Evolutionary conservation across 2,797 vertebrate species (phyloP).

Genomic region (Atherinosoma microstoma): DNA sequence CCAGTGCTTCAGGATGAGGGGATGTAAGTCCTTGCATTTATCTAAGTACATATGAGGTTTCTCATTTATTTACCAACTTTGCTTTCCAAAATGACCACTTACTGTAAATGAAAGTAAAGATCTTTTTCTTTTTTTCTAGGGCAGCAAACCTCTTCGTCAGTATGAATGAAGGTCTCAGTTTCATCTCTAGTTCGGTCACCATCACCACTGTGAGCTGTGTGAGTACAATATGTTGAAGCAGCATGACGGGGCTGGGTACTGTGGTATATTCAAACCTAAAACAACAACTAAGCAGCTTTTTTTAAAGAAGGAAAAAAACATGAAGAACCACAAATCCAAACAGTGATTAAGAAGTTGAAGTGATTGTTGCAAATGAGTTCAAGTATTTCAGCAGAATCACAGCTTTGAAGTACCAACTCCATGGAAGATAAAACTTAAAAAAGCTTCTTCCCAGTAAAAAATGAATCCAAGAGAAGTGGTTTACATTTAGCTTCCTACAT

Average conservation of each 20-base stretch:
- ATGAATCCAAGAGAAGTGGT: conserved; percentile 13
- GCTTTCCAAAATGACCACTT: conserved; percentile 9
- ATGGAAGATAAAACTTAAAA: conserved; percentile 18
- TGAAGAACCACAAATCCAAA: neutral
- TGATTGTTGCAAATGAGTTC: neutral
- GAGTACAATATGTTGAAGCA: conserved; percentile 76
- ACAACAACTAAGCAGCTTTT: neutral
- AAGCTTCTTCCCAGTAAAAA: conserved; percentile 8
- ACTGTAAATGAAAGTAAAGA: conserved; percentile 5
- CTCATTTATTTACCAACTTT: neutral
- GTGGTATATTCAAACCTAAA: neutral
- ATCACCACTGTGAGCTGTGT: conserved; percentile 97
- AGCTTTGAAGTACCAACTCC: conserved; percentile 1
- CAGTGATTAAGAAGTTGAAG: neutral
- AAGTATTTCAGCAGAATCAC: conserved; percentile 16
- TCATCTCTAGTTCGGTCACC: conserved; percentile 98
- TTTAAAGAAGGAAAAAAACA: neutral
- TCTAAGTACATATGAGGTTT: conserved; percentile 39
- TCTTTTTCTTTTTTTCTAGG: conserved; percentile 78
- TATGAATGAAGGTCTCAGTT: conserved; percentile 98
- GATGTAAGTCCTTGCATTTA: conserved; percentile 85
- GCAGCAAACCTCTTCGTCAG: conserved; percentile 96
- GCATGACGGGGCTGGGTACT: neutral
- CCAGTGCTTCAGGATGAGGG: conserved; percentile 94
- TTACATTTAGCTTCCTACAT: conserved; percentile 13